Conservation (phyloP, 1,140 invertebrate genomes). For the Drusus annulatus region DNA sequence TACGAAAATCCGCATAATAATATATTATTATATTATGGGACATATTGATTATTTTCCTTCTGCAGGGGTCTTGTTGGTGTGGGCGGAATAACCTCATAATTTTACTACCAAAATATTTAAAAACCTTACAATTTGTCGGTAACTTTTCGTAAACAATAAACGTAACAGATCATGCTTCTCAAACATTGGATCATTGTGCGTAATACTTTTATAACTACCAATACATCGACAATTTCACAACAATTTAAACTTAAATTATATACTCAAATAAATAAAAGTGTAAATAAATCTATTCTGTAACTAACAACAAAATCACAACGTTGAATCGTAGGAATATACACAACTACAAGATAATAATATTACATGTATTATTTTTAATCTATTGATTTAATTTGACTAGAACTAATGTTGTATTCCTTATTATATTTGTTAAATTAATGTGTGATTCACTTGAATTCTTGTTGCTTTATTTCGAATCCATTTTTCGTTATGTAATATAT, state of each 20-base stretch:
- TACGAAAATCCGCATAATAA: too few species aligned
- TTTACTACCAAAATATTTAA: constrained; percentile 48
- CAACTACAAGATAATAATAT: constrained; percentile 46
- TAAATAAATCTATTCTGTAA: constrained; percentile 53
- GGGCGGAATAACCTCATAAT: constrained; percentile 52
- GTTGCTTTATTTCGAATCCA: constrained; percentile 31
- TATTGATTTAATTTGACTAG: constrained; percentile 40
- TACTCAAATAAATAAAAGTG: constrained; percentile 48
- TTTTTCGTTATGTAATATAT: constrained; percentile 13
- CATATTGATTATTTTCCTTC: constrained; percentile 4
- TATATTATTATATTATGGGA: too few species aligned
- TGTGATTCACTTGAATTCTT: constrained; percentile 27
- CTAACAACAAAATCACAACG: constrained; percentile 58
- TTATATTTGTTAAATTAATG: constrained; percentile 11
- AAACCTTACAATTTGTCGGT: constrained; percentile 49
- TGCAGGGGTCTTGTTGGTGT: constrained; percentile 45
- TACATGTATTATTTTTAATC: constrained; percentile 34
- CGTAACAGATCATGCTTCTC: constrained; percentile 45
- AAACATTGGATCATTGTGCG: constrained; percentile 53
- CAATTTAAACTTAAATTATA: constrained; percentile 52
- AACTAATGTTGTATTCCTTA: constrained; percentile 35
- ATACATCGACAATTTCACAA: constrained; percentile 58
- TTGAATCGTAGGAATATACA: constrained; percentile 54
- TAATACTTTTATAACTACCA: constrained; percentile 56
- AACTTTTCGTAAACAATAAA: constrained; percentile 50